Base-by-base conservation (phyloP, 92 coral and sea anemone species). In the Ricordea florida region DNA sequence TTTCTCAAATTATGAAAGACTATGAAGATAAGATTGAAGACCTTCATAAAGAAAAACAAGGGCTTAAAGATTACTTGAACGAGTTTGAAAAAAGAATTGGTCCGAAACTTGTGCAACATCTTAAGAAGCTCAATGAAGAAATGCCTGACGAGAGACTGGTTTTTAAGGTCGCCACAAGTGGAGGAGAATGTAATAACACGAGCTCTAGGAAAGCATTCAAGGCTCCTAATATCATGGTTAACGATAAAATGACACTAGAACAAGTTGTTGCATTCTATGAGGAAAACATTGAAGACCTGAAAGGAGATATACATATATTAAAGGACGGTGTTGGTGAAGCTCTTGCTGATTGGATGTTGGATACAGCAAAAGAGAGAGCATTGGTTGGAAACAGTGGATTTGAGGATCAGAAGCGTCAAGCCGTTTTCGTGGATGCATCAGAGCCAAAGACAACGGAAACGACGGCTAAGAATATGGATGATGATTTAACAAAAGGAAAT, bases 1-100 rank as follows among this genome's bases (percentile, higher is more conserved):
- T 82, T 7, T 59, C 82, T 10, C 90, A 78, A 23, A 74, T 69
- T 10, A 70, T 80, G 13, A 78, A 72, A 55, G 85, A 66, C 55
- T 87, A 93, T 72, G 96, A 93, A 62, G 89, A 79, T 8, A 66
- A 87, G 58, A 31, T 93, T 42, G 82, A 38, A 48, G 60, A 63
- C 27, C 82, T 90, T 20, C 75, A 69, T 9, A 51, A 48, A 40
- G 90, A 81, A 47, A 90, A 78, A 32, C 68, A 72, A 10, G 60
- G 49, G 14, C 24, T 81, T 44, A 65, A 22, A 20, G n/a, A 14
- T 20, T 48, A 34, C 27, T 34, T 44, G 23, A 61, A 62, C 5
- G 17, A 34, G 13, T 28, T 34, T 11, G 33, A 21, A 4, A 23
- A 38, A 27, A 26, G 50, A 55, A 35, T 69, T 21, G 76, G 76